phyloP scores from a whole-genome alignment of 2,888 invertebrate species.

The Nemoura dubitans region DNA sequence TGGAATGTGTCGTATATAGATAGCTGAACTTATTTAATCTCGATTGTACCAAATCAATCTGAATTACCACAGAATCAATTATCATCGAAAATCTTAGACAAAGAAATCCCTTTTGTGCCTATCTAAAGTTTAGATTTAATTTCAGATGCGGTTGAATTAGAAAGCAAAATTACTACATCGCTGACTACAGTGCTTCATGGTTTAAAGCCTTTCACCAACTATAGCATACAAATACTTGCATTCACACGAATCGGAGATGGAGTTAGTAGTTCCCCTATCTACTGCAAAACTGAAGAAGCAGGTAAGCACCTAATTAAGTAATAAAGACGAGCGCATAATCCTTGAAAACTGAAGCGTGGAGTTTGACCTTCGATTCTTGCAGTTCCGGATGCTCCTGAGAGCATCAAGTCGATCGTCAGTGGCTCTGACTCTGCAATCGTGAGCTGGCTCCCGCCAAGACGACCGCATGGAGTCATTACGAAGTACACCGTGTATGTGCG shows the following conservation, averaged over 20 bases:
- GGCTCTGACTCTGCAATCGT: slow-evolving; percentile 68
- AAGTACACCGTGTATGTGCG: slow-evolving; percentile 70
- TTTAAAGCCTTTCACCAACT: slow-evolving; percentile 71
- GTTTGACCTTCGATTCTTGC: too few relatives aligned
- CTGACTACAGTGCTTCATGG: slow-evolving; percentile 66
- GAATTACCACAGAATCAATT: too few relatives aligned
- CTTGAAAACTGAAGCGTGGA: background rate
- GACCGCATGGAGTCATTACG: slow-evolving; percentile 70
- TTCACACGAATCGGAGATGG: slow-evolving; percentile 72
- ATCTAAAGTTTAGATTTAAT: background rate
- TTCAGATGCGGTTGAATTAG: slow-evolving; percentile 55
- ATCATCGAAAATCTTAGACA: too few relatives aligned
- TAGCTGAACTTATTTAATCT: too few relatives aligned
- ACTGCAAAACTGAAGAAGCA: slow-evolving; percentile 69
- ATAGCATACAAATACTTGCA: slow-evolving; percentile 70
- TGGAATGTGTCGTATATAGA: too few relatives aligned
- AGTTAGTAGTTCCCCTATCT: slow-evolving; percentile 64
- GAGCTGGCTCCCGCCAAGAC: slow-evolving; percentile 71
- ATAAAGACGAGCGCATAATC: background rate
- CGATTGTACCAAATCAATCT: too few relatives aligned
- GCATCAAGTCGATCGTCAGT: slow-evolving; percentile 69
- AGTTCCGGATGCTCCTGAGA: slow-evolving; percentile 70
- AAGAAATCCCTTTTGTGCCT: slow-evolving; percentile 3
- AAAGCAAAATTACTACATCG: slow-evolving; percentile 66
- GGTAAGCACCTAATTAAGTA: slow-evolving; percentile 56